Base-by-base conservation (phyloP, 2,888 invertebrate genomes). In the Tetragonisca angustula region DNA sequence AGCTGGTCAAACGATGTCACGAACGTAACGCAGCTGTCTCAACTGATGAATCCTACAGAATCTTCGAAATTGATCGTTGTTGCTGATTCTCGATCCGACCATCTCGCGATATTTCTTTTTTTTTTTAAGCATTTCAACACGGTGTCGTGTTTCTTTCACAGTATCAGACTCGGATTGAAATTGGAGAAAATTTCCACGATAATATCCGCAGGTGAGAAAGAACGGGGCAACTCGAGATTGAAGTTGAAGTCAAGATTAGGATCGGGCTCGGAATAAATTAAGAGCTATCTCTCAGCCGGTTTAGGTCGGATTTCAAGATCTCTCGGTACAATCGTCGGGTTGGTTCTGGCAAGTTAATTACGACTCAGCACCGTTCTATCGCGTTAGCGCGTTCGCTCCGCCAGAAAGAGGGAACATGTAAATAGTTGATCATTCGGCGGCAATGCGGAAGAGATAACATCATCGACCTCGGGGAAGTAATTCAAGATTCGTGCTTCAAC, bases 401-500 rank as follows among this genome's bases (percentile, higher is more conserved):
- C 2, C 21, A 59, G 49, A 62, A 43, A 62, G 61, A 64, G 36
- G 11, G 49, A 56, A 54, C 73, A 19, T 17, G 62, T 79, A 76
- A 84, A 79, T 76, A 73, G 67, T 76, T 72, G 80, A 82, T 68
- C 65, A 43, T 43, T n/a, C 73, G 71, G 56, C 43, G 64, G 65
- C 70, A 49, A 67, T 70, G 32, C 70, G 78, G 65, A 32, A 62
- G 59, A 77, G 83, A 78, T 79, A 80, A 74, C 68, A 56, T 64
- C 69, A 80, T 86, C 73, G 76, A 76, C 36, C 69, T 68, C 27
- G 69, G 9, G 2, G 70, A 79, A 71, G 81, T 76, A 76, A 85
- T 83, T 79, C 77, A 79, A 81, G 68, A 83, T 80, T 86, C 78
- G 64, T 79, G 76, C 50, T 79, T 69, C 76, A 76, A 56, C 74